Evolutionary conservation across 2,113 vertebrate genomes (phyloP), one percentile per base, ranked within the genome.

Genomic region (Hemichromis elongatus): DNA sequence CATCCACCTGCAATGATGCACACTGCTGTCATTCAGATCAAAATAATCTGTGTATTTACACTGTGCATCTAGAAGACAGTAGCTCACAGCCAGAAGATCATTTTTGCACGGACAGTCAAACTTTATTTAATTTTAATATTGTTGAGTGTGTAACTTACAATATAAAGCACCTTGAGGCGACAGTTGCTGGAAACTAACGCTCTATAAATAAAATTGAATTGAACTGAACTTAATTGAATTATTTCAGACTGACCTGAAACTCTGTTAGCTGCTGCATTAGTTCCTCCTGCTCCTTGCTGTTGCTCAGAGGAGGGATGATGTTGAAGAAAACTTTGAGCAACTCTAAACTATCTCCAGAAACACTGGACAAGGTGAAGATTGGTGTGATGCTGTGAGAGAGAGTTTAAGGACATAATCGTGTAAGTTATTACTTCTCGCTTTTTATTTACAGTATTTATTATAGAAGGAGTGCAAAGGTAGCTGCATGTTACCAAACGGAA

Each of bases 181-280:
- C 66, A 45, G 66, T 7, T 45, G 40, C 40, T 45, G 37, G 40
- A 45, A 70, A 45, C 37, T 10, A 42, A 16, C 0, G 8, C 40
- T 70, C 40, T 45, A 70, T 70, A 45, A 70, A 70, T 45, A 45
- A 70, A 70, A 70, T 45, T 3, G 0, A 70, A 70, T 45, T 16
- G 19, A 37, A 37, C 35, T 4, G 33, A 35, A 35, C 33, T 37
- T 18, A 70, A 70, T 16, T 47, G 3, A 70, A 47, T 73, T 47
- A 47, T 73, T 73, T 77, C 11, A 40, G 24, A 61, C 55, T 14
- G 83, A 99, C 98, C 97, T 99, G 98, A 91, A 99, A 99, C 92
- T 99, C 98, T 0, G 98, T 98, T 77, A 99, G 96, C 88, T 99
- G 98, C 86, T 99, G 98, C 98, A 99, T 99, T 19, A 99, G 96